A percentile compares a stretch with the other conserved stretches of the same genome.
These are phyloP conservation scores for Icerya purchasi DNA, from an alignment of 2,888 invertebrate species.

Conservation along the genomic window DNA sequence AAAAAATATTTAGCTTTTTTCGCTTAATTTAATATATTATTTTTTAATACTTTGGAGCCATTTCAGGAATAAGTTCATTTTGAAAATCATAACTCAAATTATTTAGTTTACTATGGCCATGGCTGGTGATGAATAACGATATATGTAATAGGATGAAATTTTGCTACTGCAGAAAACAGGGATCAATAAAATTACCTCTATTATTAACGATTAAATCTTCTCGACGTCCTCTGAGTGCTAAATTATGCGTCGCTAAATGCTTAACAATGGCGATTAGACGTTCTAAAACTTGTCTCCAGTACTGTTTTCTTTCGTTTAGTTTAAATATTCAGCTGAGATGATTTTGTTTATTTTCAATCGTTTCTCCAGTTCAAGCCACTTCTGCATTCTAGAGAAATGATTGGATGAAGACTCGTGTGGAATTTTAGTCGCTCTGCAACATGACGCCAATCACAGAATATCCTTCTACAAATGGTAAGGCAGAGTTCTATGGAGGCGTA, in stretches of 20 bases:
- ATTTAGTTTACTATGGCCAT: neutral
- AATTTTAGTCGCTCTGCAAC: neutral
- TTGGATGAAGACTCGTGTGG: conserved; percentile 1
- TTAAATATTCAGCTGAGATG: too few species aligned
- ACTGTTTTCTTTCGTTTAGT: neutral
- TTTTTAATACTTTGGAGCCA: conserved; percentile 1
- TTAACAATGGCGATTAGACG: neutral
- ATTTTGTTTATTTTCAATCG: neutral
- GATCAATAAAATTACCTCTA: neutral
- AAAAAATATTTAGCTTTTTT: conserved; percentile 5
- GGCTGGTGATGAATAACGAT: neutral
- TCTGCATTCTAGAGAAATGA: neutral
- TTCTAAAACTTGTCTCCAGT: conserved; percentile 1
- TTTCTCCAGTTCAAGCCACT: conserved; percentile 1
- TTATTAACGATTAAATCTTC: conserved; percentile 1
- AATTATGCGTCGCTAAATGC: conserved; percentile 1
- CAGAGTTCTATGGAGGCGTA: too few species aligned
- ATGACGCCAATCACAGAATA: neutral
- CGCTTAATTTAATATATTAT: neutral
- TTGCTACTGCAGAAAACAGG: neutral
- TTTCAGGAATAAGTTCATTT: neutral
- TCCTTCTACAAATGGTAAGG: neutral
- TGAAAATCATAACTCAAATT: conserved; percentile 4
- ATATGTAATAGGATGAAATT: neutral
- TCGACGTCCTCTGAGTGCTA: neutral